A percentile compares a stretch with the other conserved stretches of the same genome.
These are phyloP conservation scores for Odobenus rosmarus DNA, from an alignment of 2,113 vertebrate genomes.

Conservation along the genomic window DNA sequence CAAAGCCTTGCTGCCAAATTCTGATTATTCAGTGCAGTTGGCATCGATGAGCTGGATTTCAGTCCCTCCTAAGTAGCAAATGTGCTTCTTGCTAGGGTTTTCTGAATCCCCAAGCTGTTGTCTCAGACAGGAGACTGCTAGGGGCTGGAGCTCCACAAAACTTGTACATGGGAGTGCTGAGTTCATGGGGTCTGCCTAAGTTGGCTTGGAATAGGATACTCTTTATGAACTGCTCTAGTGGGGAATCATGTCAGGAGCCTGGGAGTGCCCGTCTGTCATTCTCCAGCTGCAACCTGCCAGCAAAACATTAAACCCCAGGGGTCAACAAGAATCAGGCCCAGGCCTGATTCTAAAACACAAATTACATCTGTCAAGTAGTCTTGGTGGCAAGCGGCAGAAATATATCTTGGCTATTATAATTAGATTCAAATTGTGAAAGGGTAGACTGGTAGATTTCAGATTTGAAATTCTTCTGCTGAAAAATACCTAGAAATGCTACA, in stretches of 20 bases:
- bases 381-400: background rate
- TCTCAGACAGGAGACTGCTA: background rate
- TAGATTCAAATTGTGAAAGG: background rate
- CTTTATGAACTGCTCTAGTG: background rate
- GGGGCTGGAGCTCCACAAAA: background rate
- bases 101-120: background rate
- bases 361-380: background rate
- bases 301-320: background rate
- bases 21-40: background rate
- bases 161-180: background rate
- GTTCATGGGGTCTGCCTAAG: background rate
- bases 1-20: slow-evolving; percentile 3
- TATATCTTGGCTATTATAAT: background rate
- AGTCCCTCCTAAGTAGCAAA: background rate
- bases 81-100: background rate
- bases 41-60: background rate
- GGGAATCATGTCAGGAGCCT: background rate
- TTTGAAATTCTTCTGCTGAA: background rate
- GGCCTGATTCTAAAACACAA: background rate
- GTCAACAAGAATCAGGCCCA: background rate
- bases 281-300: background rate
- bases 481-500: slow-evolving; percentile 21
- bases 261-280: background rate
- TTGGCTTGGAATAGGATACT: background rate
- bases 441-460: background rate